Evolutionary conservation across 2,113 vertebrate species (phyloP).

Genomic region (Phasianus colchicus): DNA sequence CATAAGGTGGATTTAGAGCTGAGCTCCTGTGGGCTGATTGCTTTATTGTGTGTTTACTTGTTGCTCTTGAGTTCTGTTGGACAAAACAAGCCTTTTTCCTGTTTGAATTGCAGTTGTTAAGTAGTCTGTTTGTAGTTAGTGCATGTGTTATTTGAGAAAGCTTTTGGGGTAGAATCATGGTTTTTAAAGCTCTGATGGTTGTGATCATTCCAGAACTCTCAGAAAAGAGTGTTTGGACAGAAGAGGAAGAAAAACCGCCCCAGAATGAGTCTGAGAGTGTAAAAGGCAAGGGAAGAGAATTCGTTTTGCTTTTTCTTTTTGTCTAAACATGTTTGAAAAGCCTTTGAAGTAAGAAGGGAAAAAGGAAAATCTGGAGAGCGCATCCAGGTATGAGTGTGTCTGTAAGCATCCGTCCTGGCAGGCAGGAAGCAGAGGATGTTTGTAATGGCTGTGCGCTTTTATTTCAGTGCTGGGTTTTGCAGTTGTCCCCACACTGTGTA

Average conservation of each 20-base stretch:
- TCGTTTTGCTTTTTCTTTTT: not conserved
- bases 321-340: slow-evolving; percentile 48
- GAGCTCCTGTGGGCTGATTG: not conserved
- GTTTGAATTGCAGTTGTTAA: not conserved
- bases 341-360: slow-evolving; percentile 28
- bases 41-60: not conserved
- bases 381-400: not conserved
- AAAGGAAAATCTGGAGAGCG: not conserved
- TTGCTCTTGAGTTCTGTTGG: not conserved
- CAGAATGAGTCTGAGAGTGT: slow-evolving; percentile 5
- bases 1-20: rapidly evolving
- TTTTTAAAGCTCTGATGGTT: not conserved
- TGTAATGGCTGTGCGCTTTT: rapidly evolving
- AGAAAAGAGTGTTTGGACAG: not conserved
- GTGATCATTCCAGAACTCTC: not conserved
- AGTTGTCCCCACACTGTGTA: not conserved
- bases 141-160: not conserved
- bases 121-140: too few relatives aligned
- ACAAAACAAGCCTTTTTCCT: too few relatives aligned
- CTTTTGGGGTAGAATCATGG: not conserved
- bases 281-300: not conserved
- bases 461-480: not conserved
- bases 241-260: slow-evolving; percentile 19
- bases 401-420: not conserved
- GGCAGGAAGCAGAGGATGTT: not conserved